phyloP scores from a whole-genome alignment of 2,888 invertebrate genomes.

The Drosophila paramelanica region DNA sequence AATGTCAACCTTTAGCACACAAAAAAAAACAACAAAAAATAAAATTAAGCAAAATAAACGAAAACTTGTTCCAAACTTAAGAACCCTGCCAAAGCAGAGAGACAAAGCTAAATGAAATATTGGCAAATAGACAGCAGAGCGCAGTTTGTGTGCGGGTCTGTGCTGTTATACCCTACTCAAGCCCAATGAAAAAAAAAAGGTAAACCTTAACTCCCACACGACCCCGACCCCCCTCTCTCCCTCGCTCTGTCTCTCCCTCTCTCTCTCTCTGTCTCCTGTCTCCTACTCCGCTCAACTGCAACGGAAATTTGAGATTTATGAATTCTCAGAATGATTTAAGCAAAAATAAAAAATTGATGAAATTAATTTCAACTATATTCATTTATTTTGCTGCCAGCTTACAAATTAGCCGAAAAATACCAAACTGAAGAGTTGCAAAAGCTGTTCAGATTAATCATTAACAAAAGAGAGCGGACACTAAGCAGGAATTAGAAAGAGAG shows the following conservation, averaged over 20 bases:
- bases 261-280: constrained; percentile 22
- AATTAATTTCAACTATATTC: constrained; percentile 46
- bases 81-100: constrained; percentile 1
- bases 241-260: constrained; percentile 12
- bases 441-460: too few species aligned
- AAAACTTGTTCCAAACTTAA: constrained; percentile 37
- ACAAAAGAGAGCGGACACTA: background rate
- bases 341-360: constrained; percentile 24
- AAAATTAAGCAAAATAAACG: too few species aligned
- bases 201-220: constrained; percentile 8
- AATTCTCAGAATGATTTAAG: constrained; percentile 72
- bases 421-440: background rate
- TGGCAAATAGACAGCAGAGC: constrained; percentile 53
- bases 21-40: background rate
- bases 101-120: constrained; percentile 41
- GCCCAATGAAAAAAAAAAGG: constrained; percentile 11
- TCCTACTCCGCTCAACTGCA: constrained; percentile 28
- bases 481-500: background rate
- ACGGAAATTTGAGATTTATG: constrained; percentile 78
- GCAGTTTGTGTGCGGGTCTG: constrained; percentile 4
- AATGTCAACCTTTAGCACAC: constrained; percentile 59
- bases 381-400: constrained; percentile 27
- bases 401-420: constrained; percentile 36
- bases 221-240: constrained; percentile 16
- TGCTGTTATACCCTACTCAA: constrained; percentile 51